These are phyloP conservation scores for Rallus limicola DNA, from an alignment of 2,113 vertebrate genomes.

Conservation along the genomic window DNA sequence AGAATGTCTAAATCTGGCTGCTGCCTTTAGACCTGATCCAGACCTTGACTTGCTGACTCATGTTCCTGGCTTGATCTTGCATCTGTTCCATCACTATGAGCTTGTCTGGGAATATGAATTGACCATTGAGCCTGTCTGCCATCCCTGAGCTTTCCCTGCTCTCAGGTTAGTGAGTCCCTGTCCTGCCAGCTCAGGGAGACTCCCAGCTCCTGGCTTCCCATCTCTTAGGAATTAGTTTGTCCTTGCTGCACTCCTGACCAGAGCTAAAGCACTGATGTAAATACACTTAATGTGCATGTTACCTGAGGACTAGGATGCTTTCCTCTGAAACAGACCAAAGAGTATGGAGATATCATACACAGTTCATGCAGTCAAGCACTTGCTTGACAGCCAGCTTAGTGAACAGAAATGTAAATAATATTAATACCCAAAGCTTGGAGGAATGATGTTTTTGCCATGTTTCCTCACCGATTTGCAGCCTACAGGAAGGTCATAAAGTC, in stretches of 20 bases:
- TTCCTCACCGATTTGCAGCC: background rate
- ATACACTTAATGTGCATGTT: background rate
- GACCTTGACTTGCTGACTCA: background rate
- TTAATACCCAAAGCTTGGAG: background rate
- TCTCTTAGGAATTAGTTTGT: background rate
- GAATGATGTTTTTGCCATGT: background rate
- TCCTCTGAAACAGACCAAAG: background rate
- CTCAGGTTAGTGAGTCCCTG: background rate
- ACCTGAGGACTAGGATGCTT: background rate
- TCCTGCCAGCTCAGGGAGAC: background rate
- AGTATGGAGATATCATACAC: background rate
- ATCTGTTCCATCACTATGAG: background rate
- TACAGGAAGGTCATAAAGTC: background rate
- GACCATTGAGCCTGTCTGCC: background rate
- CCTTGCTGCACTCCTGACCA: background rate
- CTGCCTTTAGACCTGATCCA: background rate
- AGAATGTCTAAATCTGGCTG: background rate
- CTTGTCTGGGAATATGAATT: background rate
- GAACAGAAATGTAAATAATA: background rate
- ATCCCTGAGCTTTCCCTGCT: background rate
- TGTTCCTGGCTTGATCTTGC: background rate
- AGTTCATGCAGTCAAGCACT: background rate
- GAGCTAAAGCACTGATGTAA: background rate
- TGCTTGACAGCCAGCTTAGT: background rate
- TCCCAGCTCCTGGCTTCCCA: background rate